Base-by-base conservation (phyloP, 2,888 invertebrate species). In the Esperia sulphurella region DNA sequence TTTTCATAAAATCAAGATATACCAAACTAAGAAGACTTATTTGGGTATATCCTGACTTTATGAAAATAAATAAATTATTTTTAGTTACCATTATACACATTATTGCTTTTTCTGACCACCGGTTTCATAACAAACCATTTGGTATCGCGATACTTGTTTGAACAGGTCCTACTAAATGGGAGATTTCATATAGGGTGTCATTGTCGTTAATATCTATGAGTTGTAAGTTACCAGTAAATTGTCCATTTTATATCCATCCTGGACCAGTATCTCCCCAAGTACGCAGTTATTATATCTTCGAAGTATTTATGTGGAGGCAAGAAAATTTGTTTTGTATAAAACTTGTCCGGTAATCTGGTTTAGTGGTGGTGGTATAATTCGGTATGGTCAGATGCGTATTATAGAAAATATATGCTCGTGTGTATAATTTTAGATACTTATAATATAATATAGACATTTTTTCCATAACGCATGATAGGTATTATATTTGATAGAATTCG, bases 261-360 rank as follows among this genome's bases (percentile, higher is more conserved):
- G 49, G 53, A 52, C 54, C 55, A 52, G 53, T 55, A 57, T 51
- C 55, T 52, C 45, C 37, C 39, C 43, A 45, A 55, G 58, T 55
- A 49, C 46, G 48, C 40, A 47, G 50, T 51, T 51, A 54, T 54
- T 57, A 54, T 55, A 58, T 57, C 59, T 58, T 60, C 46, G 50
- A 54, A 50, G 39, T 53, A 50, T 55, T 60, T 62, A 59, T 57
- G 55, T 55, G 62, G 57, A 59, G 59, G 64, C 59, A 54, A 61
- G 58, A 65, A 62, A 59, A 47, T 58, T 53, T 63, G 58, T 59
- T 56, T 70, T 71, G 48, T 70, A 54, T 59, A 43, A 47, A 55
- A 58, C 57, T 45, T 30, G 50, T 51, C 46, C 47, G 12, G 29
- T 48, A 39, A 48, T 48, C 35, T 42, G 29, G 21, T 41, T 42